phyloP scores from a whole-genome alignment of 2,797 vertebrate genomes.

The Pagetopsis macropterus region DNA sequence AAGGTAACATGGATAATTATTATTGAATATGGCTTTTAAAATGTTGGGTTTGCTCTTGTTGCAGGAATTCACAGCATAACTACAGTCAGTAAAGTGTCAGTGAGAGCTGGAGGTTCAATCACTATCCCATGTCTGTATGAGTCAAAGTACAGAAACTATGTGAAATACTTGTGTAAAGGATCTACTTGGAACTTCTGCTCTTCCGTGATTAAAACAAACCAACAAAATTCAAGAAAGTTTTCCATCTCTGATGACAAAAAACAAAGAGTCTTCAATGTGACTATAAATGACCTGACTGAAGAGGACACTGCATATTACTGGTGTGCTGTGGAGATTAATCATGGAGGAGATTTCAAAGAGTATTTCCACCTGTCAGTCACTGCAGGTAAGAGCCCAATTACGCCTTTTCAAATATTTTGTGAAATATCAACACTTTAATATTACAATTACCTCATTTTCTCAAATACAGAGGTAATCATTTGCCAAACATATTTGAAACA shows the following conservation, averaged over 20 bases:
- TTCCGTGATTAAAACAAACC: neutral
- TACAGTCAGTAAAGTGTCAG: slow-evolving; percentile 14
- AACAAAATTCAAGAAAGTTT: neutral
- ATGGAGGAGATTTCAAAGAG: rapidly evolving
- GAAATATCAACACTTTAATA: no score
- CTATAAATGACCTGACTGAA: neutral
- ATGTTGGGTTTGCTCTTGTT: neutral
- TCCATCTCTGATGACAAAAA: slow-evolving; percentile 44
- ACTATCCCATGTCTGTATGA: slow-evolving; percentile 48
- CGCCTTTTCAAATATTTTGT: no score
- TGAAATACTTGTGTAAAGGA: slow-evolving; percentile 57
- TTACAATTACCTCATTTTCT: no score
- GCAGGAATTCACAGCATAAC: slow-evolving; percentile 32
- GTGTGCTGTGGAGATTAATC: slow-evolving; percentile 27
- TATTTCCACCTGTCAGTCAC: slow-evolving; percentile 27
- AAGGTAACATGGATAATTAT: neutral
- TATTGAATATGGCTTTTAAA: neutral
- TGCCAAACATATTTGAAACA: no score
- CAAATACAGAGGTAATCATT: no score
- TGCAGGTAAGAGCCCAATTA: slow-evolving; percentile 14
- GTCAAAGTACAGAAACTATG: rapidly evolving
- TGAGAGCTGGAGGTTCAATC: slow-evolving; percentile 25
- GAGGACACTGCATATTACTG: neutral
- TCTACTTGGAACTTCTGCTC: rapidly evolving
- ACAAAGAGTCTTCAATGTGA: slow-evolving; percentile 26